Base-by-base conservation (phyloP, 2,888 invertebrate genomes). In the Microctonus hyperodae region DNA sequence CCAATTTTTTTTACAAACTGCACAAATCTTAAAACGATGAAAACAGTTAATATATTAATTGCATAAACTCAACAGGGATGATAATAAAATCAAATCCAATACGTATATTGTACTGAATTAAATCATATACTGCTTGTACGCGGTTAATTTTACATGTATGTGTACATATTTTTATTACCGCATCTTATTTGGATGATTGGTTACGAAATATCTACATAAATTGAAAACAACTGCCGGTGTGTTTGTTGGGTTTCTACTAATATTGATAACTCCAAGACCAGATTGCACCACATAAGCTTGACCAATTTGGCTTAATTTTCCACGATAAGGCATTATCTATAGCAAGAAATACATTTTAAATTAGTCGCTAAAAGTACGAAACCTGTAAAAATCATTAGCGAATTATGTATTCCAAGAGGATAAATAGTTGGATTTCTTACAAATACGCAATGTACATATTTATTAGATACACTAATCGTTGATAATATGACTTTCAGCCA, bases 11-110 rank as follows among this genome's bases (percentile, higher is more conserved):
- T 85, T 56, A 85, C 84, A 81, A 91, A 93, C 78, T 93, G 93
- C 55, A 93, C 88, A 74, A 91, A 89, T 76, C 92, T 90, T 71
- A n/a, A n/a, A n/a, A n/a, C n/a, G n/a, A n/a, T n/a, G n/a, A n/a
- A n/a, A n/a, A n/a, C n/a, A n/a, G n/a, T n/a, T n/a, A n/a, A n/a
- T n/a, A n/a, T n/a, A n/a, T n/a, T n/a, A n/a, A n/a, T n/a, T n/a
- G 48, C 22, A 20, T 53, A 20, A 56, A 50, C 35, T 35, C 16
- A 53, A 35, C 48, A 9, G 9, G 53, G 20, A 11, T 16, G n/a
- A 16, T 16, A 25, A 55, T 44, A 56, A 40, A 16, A 40, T 5
- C 1, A 40, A 20, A 11, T 23, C 16, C 28, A 5, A 5, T 28
- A 3, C 7, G 28, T 7, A 7, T 28, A 7, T 28, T 5, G 7